Evolutionary conservation across 2,888 invertebrate species (phyloP), one percentile per base, ranked within the genome.

Genomic region (Halocaridina rubra): DNA sequence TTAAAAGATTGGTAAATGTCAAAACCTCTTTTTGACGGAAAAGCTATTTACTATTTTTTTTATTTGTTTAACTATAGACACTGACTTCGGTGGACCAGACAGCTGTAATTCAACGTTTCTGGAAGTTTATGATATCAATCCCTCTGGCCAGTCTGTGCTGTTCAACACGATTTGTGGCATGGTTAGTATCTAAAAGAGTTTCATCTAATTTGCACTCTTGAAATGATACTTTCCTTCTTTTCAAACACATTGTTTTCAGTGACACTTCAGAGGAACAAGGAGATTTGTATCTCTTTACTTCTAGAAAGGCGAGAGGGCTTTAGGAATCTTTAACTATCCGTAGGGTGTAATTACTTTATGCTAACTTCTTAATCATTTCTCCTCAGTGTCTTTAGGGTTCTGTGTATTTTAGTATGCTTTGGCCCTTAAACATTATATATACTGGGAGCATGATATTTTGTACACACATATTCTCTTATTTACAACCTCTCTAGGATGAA

Each of bases 41-140:
- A 22, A n/a, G 46, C 19, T 24, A 16, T 24, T 19, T 76, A 22
- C 8, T 53, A n/a, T 88, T 4, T 85, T 86, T 57, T n/a, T 10
- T 24, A 10, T n/a, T n/a, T 19, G 19, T 61, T n/a, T 19, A 19
- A 8, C 22, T 46, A 30, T 76, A 85, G 80, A n/a, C 7, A 16
- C 77, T 22, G 84, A 86, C 80, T 79, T 86, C 24, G 71, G 76
- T n/a, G 39, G 80, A 2, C 32, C 57, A 1, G 88, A 57, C 3
- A 80, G 84, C 19, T 88, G 88, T 71, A 88, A 86, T 75, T 61
- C 30, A 27, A 88, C 88, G 4, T 88, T 59, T 79, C 78, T 88
- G 13, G 86, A 86, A 27, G 3, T 88, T 64, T 88, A 88, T 30
- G 86, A 86, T 29, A 74, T 88, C 29, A n/a, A 30, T 3, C 19